These are phyloP conservation scores for Gobionotothen gibberifrons DNA, from an alignment of 2,797 vertebrate species.

Conservation along the genomic window DNA sequence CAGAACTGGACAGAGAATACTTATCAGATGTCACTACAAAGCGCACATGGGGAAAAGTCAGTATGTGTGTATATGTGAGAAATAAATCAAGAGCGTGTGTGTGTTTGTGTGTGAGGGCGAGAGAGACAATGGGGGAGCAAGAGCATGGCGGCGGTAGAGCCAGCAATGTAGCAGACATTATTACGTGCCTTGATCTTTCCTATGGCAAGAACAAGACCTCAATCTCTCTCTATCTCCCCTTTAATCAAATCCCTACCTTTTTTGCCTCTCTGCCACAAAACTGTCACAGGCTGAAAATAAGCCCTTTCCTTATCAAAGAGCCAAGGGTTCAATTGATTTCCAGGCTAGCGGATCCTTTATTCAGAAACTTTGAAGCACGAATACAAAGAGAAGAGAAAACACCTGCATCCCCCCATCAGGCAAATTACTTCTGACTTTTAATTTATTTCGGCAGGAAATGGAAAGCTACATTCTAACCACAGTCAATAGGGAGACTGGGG, in stretches of 20 bases:
- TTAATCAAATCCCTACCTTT: conserved; percentile 98
- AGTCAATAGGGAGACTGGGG: conserved; percentile 93
- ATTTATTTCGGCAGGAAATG: conserved; percentile 99
- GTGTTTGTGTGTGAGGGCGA: not conserved
- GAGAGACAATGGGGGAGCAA: conserved; percentile 51
- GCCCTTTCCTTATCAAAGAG: conserved; percentile 90
- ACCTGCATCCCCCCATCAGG: conserved; percentile 95
- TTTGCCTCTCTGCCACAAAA: conserved; percentile 89
- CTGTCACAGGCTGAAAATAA: conserved; percentile 98
- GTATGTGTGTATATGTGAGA: conserved; percentile 3
- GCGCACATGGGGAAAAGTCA: conserved; percentile 53
- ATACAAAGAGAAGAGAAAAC: conserved; percentile 79
- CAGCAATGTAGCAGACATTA: conserved; percentile 88
- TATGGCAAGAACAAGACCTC: conserved; percentile 98
- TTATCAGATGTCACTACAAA: conserved; percentile 62
- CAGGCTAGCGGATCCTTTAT: conserved; percentile 84
- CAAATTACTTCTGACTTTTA: conserved; percentile 99
- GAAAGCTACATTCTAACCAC: conserved; percentile 96
- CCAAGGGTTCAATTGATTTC: conserved; percentile 95
- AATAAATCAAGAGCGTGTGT: conserved; percentile 18
- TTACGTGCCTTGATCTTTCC: conserved; percentile 95
- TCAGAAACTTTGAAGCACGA: conserved; percentile 82
- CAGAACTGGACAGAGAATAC: conserved; percentile 40
- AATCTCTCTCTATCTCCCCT: conserved; percentile 97
- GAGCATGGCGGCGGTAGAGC: conserved; percentile 79